Percentiles rank a stretch among this genome's conserved stretches.
Evolutionary conservation across 2,113 vertebrate genomes (phyloP).

Genomic region (Morone saxatilis): DNA sequence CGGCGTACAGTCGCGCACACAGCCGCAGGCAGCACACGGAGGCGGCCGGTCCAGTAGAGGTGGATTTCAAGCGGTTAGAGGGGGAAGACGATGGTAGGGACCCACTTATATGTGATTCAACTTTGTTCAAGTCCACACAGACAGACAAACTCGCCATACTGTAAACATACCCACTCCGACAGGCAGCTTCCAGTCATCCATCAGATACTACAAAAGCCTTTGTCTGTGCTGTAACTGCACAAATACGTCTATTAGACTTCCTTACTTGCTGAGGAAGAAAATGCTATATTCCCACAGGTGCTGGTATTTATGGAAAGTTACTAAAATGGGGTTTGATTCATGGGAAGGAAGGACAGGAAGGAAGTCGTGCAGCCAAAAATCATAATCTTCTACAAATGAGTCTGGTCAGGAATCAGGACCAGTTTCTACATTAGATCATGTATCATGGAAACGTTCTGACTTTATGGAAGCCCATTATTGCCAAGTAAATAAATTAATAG

Average conservation of each 20-base stretch:
- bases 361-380: too few relatives aligned
- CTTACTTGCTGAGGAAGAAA: neutral
- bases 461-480: too few relatives aligned
- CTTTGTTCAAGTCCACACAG: neutral
- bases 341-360: too few relatives aligned
- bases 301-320: neutral
- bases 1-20: neutral
- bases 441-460: too few relatives aligned
- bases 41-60: constrained; percentile 55
- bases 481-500: too few relatives aligned
- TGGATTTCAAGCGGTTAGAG: constrained; percentile 76
- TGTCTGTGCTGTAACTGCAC: neutral
- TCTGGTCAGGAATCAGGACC: too few relatives aligned
- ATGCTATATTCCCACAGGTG: neutral
- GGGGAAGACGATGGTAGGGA: constrained; percentile 77
- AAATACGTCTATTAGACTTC: neutral
- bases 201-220: neutral
- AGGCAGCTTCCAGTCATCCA: neutral
- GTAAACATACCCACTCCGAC: neutral
- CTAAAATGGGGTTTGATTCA: neutral
- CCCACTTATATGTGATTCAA: neutral
- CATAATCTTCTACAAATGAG: too few relatives aligned
- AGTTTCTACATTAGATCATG: too few relatives aligned
- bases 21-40: constrained; percentile 56
- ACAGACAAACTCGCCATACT: neutral